A percentile compares a stretch with the other conserved stretches of the same genome.
phyloP scores from a whole-genome alignment of 2,113 vertebrate species.

The Meles meles region DNA sequence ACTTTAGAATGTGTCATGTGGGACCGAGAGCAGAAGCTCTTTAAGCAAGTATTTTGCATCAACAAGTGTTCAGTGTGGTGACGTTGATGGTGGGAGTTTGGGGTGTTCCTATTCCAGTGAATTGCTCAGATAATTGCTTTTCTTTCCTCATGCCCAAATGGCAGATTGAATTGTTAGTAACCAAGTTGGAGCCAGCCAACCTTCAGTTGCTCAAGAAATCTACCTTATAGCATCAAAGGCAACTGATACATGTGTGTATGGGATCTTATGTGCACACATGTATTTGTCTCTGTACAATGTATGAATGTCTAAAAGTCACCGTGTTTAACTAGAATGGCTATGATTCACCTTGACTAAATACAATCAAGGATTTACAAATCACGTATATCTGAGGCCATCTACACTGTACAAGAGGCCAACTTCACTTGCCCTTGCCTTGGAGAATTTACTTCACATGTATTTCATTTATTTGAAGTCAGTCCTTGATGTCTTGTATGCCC shows the following conservation, averaged over 20 bases:
- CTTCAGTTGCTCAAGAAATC: background rate
- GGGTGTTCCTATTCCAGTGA: background rate
- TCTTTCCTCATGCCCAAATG: background rate
- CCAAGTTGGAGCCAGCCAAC: background rate
- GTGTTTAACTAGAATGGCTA: background rate
- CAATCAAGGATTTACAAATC: background rate
- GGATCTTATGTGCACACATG: accelerated
- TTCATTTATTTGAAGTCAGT: background rate
- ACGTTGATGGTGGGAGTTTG: background rate
- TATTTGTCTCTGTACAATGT: background rate
- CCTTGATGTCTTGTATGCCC: background rate
- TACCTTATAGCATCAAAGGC: background rate
- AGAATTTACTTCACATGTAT: background rate
- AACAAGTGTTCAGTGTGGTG: no score
- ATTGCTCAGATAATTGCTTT: accelerated
- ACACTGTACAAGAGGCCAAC: background rate
- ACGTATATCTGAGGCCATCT: background rate
- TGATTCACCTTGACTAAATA: background rate
- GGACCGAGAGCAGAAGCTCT: no score
- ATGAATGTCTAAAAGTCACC: background rate
- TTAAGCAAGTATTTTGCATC: background rate
- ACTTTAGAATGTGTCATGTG: background rate
- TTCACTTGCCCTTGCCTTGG: background rate
- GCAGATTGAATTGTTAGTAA: background rate
- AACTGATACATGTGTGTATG: background rate